Evolutionary conservation across 2,888 invertebrate genomes (phyloP), one percentile per base, ranked within the genome.

Genomic region (Cheilosia scutellata): DNA sequence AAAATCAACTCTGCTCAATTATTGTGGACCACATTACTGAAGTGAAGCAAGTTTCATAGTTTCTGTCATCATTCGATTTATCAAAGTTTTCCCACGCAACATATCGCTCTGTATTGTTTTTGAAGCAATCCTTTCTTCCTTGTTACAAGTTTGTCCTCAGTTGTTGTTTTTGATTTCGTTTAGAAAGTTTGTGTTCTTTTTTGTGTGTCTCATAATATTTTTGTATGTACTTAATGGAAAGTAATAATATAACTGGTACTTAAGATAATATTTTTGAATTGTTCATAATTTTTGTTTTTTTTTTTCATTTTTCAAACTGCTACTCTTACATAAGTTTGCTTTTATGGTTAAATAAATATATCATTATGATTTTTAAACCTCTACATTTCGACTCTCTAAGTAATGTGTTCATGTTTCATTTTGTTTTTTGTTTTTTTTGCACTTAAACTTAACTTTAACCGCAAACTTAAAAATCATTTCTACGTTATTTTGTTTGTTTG

Each of bases 381-480:
- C 86, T 86, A 86, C 86, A 82, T 82, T 68, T 86, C 86, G 82
- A 72, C 82, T 86, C 72, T 86, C 77, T 86, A 77, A 86, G 27
- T 66, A 65, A 71, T 83, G 47, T 71, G 47, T 55, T 68, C 51
- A 53, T 77, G 33, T 66, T 79, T 49, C n/a, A 31, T 63, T 40
- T 78, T 5, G n/a, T 20, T 60, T 72, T 49, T 25, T 42, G 37
- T 75, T 51, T 44, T 16, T 37, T 11, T 37, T 37, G 37, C 37
- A 57, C 65, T 74, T 79, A 55, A 86, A 82, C 82, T 86, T 77
- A 86, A 86, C 29, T 27, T 72, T 57, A 82, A 72, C 62, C 13
- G 51, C 47, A 72, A 86, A 76, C 57, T 51, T 51, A 72, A 82
- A 72, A 75, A 58, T 71, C 37, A 55, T 58, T 70, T 58, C 29